phyloP scores from a whole-genome alignment of 2,797 vertebrate species.

The Lepus townsendii region DNA sequence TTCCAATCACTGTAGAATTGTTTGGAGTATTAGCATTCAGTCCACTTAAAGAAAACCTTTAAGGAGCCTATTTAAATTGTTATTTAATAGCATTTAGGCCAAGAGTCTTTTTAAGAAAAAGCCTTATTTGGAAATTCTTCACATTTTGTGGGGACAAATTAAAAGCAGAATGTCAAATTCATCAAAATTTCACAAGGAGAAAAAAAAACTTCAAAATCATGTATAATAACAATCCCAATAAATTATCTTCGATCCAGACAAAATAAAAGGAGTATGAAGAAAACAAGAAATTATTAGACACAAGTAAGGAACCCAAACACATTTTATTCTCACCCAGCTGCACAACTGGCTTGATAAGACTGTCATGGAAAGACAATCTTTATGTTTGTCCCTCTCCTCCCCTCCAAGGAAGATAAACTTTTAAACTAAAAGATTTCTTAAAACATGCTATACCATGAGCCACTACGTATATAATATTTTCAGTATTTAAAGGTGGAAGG shows the following conservation, averaged over 20 bases:
- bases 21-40: constrained; percentile 64
- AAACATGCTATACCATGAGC: not conserved
- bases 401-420: not conserved
- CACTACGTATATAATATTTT: constrained; percentile 3
- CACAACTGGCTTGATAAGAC: not conserved
- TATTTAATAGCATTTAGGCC: constrained; percentile 67
- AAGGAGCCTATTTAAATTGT: constrained; percentile 65
- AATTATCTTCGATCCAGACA: constrained; percentile 49
- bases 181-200: constrained; percentile 63
- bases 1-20: constrained; percentile 69
- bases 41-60: constrained; percentile 49
- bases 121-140: constrained; percentile 67
- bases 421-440: constrained; percentile 39
- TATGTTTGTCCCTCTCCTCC: not conserved
- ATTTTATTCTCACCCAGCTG: constrained; percentile 44
- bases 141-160: constrained; percentile 50
- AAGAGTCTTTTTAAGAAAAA: constrained; percentile 66
- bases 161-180: constrained; percentile 49
- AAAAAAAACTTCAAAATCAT: constrained; percentile 54
- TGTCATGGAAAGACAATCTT: constrained; percentile 8
- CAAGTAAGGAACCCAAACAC: constrained; percentile 25
- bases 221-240: constrained; percentile 45
- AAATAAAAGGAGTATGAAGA: constrained; percentile 56
- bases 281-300: constrained; percentile 45
- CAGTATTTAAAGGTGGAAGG: constrained; percentile 34